Evolutionary conservation across 2,113 vertebrate species (phyloP), one percentile per base, ranked within the genome.

Genomic region (Cettia cetti): DNA sequence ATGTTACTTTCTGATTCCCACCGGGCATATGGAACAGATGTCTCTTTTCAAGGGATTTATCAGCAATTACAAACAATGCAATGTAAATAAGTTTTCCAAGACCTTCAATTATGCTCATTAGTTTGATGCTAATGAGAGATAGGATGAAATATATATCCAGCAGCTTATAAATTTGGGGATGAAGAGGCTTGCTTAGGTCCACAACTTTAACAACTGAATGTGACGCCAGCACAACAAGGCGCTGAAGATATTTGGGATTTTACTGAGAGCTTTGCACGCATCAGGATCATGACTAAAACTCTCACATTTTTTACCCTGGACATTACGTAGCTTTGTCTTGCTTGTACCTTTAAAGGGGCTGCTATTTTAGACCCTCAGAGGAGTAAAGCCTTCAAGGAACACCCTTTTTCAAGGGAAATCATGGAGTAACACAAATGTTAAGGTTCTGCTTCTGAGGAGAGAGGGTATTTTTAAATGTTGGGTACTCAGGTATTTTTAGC

Each of bases 81-180:
- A 30, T 66, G 61, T 90, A 95, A 95, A 92, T 79, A 96, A 88
- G 68, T 95, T 96, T 94, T 52, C 76, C 56, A 71, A 88, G 81
- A 76, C 70, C 70, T 89, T 92, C 45, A 94, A 37, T 94, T 93
- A 89, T 22, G 30, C 63, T 95, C 63, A 82, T 96, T 95, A 94
- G 65, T 77, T 76, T 76, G 57, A 82, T 75, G 69, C 17, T 92
- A 86, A 92, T 95, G 90, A 93, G 65, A 90, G 10, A 15, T 84
- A 57, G 92, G 74, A 96, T 87, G 76, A 85, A 81, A 86, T 84
- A 90, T 84, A 93, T 84, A 86, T 82, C 37, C 37, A 60, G 11
- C 28, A 84, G 61, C 53, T 37, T 89, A 22, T 65, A 81, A 75
- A 82, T 93, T 19, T 82, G 28, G 80, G 60, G 54, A 57, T 3